Evolutionary conservation across 2,888 invertebrate genomes (phyloP), one percentile per base, ranked within the genome.

Genomic region (Morpho deidamia): DNA sequence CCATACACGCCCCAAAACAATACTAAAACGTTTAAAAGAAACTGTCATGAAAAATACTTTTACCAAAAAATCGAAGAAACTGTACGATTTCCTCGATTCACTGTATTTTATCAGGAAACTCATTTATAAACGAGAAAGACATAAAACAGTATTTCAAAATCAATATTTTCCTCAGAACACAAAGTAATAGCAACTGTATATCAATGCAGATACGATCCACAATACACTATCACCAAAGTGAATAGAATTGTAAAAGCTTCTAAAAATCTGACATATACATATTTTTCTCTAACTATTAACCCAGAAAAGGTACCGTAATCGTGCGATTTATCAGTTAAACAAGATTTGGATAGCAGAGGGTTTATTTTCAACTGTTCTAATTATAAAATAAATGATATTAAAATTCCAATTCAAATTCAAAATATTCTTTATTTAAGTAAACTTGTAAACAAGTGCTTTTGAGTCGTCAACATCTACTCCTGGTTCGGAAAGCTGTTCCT

Each of bases 111-210:
- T 48, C 10, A 33, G 12, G 12, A 38, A 40, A 48, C 40, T 34
- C 41, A 48, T 48, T 48, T 48, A 48, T 48, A 48, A 48, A 33
- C 34, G 11, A 9, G 41, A 40, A 34, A 40, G 48, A 34, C 34
- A 48, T 48, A 48, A 48, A 48, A 34, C 34, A n/a, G 34, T n/a
- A 40, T 48, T 48, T 34, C 11, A 48, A 48, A 48, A 47, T 47
- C 47, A 47, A 48, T 48, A 40, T 48, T 4, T 41, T 48, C 5
- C 8, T 33, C 48, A 7, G 11, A 11, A 23, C 3, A 34, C 1
- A n/a, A 4, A 34, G 10, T 10, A 41, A 48, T 40, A 12, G 0
- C n/a, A 14, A 41, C 34, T 34, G n/a, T 34, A 41, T 41, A n/a
- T 5, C 3, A 2, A 7, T 7, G 7, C 0, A 1, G 9, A 9